Base-by-base conservation (phyloP, 2,113 vertebrate genomes). In the Anguilla japonica region DNA sequence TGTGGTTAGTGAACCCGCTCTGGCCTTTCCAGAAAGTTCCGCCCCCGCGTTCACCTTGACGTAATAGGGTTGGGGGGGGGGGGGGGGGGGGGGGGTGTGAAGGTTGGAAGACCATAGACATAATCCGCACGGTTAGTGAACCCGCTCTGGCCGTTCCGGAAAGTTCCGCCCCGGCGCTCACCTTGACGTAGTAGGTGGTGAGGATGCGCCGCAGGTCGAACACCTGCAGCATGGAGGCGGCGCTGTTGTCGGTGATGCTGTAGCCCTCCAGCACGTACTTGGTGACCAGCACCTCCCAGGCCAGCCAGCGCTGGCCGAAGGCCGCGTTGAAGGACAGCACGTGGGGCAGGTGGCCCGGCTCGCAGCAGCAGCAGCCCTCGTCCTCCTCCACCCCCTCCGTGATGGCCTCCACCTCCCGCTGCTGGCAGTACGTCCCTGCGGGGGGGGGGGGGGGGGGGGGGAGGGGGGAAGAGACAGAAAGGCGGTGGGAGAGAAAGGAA, bases 231-330 rank as follows among this genome's bases (percentile, higher is more conserved):
- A 97, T 97, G 84, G 97, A 97, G 75, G 96, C 97, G 0, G 97
- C 97, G 41, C 97, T 97, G 86, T 97, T 97, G 92, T 97, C 97
- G 7, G 97, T 97, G 93, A 97, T 97, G 89, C 97, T 97, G 41
- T 97, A 97, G n/a, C 97, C 97, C 89, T 97, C 96, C 88, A 97
- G 91, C 83, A 97, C 96, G 39, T 97, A 97, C 84, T 97, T 97
- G 18, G 97, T 97, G 89, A 97, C 97, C 39, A 97, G 93, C 56
- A 97, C 97, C 89, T 97, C 97, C 97, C 97, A 97, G 84, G 97
- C 97, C 14, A 97, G 94, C 97, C 97, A 97, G 84, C 97, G 97
- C 85, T 97, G 97, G 83, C 96, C 94, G 90, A 97, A 97, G 0
- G 96, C 96, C 85, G 97, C 94, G 34, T 97, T 97, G 88, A 97